Base-by-base conservation (phyloP, 2,113 vertebrate genomes). In the Apodemus speciosus region DNA sequence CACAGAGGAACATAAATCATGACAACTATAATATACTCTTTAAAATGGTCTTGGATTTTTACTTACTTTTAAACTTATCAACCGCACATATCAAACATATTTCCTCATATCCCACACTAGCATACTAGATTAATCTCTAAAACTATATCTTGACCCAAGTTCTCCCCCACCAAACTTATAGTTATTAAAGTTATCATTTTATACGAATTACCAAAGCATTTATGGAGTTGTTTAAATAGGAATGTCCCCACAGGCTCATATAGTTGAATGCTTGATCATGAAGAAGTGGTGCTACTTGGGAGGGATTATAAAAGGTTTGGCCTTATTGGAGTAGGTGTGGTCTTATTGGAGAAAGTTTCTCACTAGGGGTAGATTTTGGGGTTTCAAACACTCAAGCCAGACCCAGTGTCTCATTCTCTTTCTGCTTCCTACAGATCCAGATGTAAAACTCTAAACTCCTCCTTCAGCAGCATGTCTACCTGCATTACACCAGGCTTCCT, bases 1-100 rank as follows among this genome's bases (percentile, higher is more conserved):
- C 69, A 91, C 10, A 18, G 77, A 27, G 35, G 21, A 91, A n/a
- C 46, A 83, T 75, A 95, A 89, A 92, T 84, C 27, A 84, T 6
- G 9, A 11, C 5, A 88, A n/a, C 3, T 4, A 69, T 9, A 81
- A 86, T 32, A 58, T 40, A 88, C 3, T 10, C n/a, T 88, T 84
- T 35, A 76, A 87, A 87, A 35, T 1, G 43, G 69, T 66, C 46
- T 27, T 79, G 35, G 10, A 71, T 91, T 89, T 87, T 25, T 15
- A 68, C 46, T 30, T 30, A 46, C 81, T 30, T 64, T 80, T 10
- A 60, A 85, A 60, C 25, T 93, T 85, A 85, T 71, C 43, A 84
- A 2, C 76, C 40, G 1, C 30, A 91, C n/a, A 60, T 66, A 81
- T 51, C n/a, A 73, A 96, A 85, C 3, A 66, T 75, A 85, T 46